Base-by-base conservation (phyloP, 2,888 invertebrate species). In the Volucella zonaria region DNA sequence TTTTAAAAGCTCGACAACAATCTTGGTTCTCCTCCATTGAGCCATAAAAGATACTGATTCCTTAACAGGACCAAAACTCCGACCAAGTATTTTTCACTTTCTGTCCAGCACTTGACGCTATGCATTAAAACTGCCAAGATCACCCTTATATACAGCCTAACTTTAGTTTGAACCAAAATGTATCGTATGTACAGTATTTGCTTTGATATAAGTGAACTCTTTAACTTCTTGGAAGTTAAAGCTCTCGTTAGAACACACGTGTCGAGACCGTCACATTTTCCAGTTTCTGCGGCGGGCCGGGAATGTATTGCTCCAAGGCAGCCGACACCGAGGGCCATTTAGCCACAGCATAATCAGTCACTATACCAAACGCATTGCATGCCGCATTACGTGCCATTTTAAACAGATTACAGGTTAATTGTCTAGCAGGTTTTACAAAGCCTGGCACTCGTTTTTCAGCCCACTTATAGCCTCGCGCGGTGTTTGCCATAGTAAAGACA, bases 221-320 rank as follows among this genome's bases (percentile, higher is more conserved):
- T 23, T 23, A 4, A 23, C 23, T 23, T 23, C 23, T 4, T 23
- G 4, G 23, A 23, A 3, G 3, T 23, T 23, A 3, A 23, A 23
- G 23, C 4, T 1, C 3, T 23, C 23, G 2, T 23, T n/a, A n/a
- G 51, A 92, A 89, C 47, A 91, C 91, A 87, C 93, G 92, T 0
- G 92, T 93, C 14, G 91, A 90, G 9, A 89, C 89, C 1, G 93
- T 92, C 76, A 93, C 92, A 47, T 92, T 91, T 87, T 94, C 93
- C 15, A 95, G 93, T 88, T 93, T 94, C 12, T 94, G 94, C 23
- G 95, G 90, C 79, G 95, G 91, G n/a, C 96, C 96, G 0, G 96
- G 96, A 10, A 94, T 94, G 89, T 96, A 95, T 82, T 94, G 92
- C 67, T 96, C 96, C 88, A 96, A 93, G n/a, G 92, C 93, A 87